These are phyloP conservation scores for Ochotona princeps DNA, from an alignment of 2,113 vertebrate genomes.

Conservation along the genomic window DNA sequence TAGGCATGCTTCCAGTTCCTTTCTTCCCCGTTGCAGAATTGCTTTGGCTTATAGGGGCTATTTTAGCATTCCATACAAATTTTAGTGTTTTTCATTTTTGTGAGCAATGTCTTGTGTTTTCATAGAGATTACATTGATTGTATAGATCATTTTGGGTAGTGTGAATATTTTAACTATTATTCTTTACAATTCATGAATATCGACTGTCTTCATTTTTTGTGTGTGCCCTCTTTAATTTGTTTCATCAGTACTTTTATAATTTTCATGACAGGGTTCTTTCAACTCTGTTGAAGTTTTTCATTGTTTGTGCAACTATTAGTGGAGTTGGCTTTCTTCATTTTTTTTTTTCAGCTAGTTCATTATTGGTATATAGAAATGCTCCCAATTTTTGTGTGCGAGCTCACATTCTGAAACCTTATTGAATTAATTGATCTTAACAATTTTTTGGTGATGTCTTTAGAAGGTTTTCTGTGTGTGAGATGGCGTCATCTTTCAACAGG, in stretches of 20 bases:
- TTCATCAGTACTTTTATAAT: neutral
- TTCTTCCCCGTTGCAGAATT: neutral
- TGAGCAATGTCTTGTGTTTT: neutral
- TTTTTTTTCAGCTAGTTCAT: neutral
- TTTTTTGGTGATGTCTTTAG: neutral
- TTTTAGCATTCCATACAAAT: neutral
- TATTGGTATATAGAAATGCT: neutral
- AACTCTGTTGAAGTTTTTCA: neutral
- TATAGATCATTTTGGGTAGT: neutral
- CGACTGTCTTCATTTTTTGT: neutral
- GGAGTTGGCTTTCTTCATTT: neutral
- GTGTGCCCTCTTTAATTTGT: neutral
- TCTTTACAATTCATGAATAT: neutral
- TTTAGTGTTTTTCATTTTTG: neutral
- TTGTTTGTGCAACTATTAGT: neutral
- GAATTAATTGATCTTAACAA: neutral
- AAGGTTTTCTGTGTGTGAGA: neutral
- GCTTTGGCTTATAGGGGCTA: neutral
- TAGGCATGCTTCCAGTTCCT: no score
- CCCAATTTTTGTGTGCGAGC: neutral
- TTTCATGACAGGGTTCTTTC: neutral
- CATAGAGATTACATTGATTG: neutral
- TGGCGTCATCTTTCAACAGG: neutral
- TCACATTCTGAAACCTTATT: neutral
- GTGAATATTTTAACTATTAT: neutral